Conservation (phyloP, 1,140 invertebrate species). For the Cryptotermes secundus region DNA sequence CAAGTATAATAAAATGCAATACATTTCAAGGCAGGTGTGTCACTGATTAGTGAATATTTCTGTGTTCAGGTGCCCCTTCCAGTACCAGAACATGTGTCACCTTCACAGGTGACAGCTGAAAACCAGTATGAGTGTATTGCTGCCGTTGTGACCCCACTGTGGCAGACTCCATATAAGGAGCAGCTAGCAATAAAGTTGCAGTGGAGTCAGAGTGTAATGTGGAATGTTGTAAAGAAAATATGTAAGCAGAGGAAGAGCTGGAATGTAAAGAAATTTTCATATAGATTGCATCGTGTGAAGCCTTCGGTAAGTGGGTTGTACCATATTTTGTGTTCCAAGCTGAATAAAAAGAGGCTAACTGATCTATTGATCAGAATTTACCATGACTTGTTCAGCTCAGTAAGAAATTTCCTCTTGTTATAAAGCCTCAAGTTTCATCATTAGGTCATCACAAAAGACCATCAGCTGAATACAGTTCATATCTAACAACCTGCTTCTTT, state of each 20-base stretch:
- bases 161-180: constrained; percentile 50
- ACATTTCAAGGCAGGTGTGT: too few relatives aligned
- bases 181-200: constrained; percentile 46
- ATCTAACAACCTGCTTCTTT: too few relatives aligned
- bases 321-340: too few relatives aligned
- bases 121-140: constrained; percentile 42
- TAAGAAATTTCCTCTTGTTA: too few relatives aligned
- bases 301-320: constrained; percentile 37
- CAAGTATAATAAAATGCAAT: too few relatives aligned
- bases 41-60: too few relatives aligned
- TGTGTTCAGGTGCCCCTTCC: not conserved
- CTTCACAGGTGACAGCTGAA: constrained; percentile 31
- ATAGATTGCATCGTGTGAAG: constrained; percentile 34
- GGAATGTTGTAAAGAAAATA: constrained; percentile 19
- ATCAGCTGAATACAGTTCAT: too few relatives aligned
- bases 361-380: not conserved
- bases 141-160: constrained; percentile 51
- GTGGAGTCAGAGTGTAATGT: constrained; percentile 36
- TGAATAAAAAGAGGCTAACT: too few relatives aligned
- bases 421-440: too few relatives aligned
- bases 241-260: not conserved
- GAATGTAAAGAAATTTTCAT: constrained; percentile 15
- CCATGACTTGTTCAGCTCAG: not conserved
- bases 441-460: too few relatives aligned
- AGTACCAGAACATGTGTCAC: not conserved